Conservation (phyloP, 2,797 vertebrate species). For the Limnodromus scolopaceus region DNA sequence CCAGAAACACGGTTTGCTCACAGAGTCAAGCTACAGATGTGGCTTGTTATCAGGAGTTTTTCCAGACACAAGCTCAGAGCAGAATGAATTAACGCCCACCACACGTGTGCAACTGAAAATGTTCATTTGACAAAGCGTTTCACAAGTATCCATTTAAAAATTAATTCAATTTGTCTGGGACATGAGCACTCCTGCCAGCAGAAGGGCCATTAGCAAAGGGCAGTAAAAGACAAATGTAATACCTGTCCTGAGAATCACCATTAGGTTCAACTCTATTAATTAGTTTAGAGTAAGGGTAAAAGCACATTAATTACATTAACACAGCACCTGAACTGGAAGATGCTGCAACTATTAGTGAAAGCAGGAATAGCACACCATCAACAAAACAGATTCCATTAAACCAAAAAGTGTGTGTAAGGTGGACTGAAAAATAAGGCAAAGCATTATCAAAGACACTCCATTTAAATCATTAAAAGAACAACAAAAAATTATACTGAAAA, state of each 20-base stretch:
- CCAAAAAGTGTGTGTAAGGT: background rate
- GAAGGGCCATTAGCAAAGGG: background rate
- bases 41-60: background rate
- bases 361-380: background rate
- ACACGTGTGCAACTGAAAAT: background rate
- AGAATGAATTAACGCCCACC: background rate
- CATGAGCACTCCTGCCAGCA: background rate
- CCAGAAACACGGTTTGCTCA: background rate
- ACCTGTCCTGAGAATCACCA: background rate
- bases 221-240: background rate
- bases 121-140: background rate
- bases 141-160: background rate
- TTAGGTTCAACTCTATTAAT: background rate
- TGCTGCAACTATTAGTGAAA: background rate
- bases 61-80: background rate
- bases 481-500: background rate
- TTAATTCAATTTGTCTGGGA: background rate
- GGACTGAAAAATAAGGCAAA: background rate
- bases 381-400: background rate
- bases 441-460: background rate
- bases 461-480: background rate
- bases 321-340: background rate
- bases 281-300: background rate
- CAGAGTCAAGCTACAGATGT: background rate
- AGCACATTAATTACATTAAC: background rate